phyloP scores from a whole-genome alignment of 2,113 vertebrate genomes.

The Ptyas mucosa region DNA sequence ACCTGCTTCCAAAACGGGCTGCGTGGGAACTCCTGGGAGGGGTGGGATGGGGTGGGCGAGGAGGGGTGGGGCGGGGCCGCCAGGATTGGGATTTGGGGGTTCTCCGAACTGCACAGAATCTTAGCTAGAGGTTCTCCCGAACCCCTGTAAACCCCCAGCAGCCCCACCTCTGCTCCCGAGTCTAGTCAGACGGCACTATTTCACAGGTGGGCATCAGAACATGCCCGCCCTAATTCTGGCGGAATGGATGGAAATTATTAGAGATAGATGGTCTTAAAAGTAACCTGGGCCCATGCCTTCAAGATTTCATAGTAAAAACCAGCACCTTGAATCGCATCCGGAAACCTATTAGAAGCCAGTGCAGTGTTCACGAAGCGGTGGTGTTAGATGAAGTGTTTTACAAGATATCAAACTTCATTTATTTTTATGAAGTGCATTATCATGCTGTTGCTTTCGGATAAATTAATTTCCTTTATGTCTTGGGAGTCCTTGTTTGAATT shows the following conservation, averaged over 20 bases:
- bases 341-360: background rate
- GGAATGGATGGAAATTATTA: background rate
- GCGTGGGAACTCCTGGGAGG: too few species aligned
- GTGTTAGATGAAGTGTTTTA: slow-evolving; percentile 64
- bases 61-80: too few species aligned
- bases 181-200: background rate
- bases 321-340: background rate
- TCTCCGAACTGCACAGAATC: too few species aligned
- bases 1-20: too few species aligned
- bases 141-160: too few species aligned
- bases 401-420: slow-evolving; percentile 73
- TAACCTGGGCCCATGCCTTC: background rate
- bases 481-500: slow-evolving; percentile 66
- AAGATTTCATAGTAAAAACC: background rate
- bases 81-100: too few species aligned
- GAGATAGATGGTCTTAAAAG: background rate
- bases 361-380: background rate
- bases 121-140: too few species aligned
- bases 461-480: slow-evolving; percentile 73
- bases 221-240: background rate
- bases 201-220: background rate
- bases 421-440: slow-evolving; percentile 70
- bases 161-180: too few species aligned
- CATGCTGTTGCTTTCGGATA: slow-evolving; percentile 75
- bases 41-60: too few species aligned